phyloP scores from a whole-genome alignment of 1,140 invertebrate genomes.

The Drosophila ironensis region DNA sequence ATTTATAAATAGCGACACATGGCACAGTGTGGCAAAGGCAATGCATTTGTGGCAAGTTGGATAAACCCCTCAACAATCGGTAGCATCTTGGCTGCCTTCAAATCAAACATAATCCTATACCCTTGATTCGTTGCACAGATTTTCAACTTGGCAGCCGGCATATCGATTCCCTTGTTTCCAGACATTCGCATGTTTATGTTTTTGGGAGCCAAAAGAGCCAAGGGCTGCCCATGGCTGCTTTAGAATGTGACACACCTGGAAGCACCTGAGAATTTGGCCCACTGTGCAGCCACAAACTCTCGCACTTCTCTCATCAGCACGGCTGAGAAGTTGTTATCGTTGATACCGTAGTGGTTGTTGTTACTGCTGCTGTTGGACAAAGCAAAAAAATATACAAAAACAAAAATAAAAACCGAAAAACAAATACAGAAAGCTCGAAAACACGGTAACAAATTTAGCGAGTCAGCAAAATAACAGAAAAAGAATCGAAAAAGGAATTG shows the following conservation, averaged over 20 bases:
- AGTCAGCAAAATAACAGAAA: slow-evolving; percentile 62
- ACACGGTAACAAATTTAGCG: slow-evolving; percentile 73
- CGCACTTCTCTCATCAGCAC: slow-evolving; percentile 37
- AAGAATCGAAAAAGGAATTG: slow-evolving; percentile 76
- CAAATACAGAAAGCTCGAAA: slow-evolving; percentile 54
- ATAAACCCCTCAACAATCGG: too few relatives aligned
- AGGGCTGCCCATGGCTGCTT: too few relatives aligned
- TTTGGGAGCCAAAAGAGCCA: too few relatives aligned
- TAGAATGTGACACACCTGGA: too few relatives aligned
- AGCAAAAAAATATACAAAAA: slow-evolving; percentile 45
- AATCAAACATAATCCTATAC: too few relatives aligned
- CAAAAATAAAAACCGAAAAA: slow-evolving; percentile 38
- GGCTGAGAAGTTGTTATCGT: slow-evolving; percentile 75
- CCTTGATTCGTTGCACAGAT: too few relatives aligned
- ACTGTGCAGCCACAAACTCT: neutral
- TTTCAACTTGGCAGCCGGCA: too few relatives aligned
- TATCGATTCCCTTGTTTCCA: too few relatives aligned
- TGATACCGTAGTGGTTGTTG: slow-evolving; percentile 43
- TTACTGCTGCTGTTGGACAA: slow-evolving; percentile 35
- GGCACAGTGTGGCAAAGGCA: slow-evolving; percentile 16
- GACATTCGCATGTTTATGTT: too few relatives aligned
- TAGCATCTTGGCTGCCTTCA: too few relatives aligned
- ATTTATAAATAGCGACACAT: slow-evolving; percentile 30
- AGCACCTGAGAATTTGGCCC: too few relatives aligned
- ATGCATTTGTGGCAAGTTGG: slow-evolving; percentile 13